Evolutionary conservation across 2,113 vertebrate genomes (phyloP), one percentile per base, ranked within the genome.

Genomic region (Hyaena hyaena): DNA sequence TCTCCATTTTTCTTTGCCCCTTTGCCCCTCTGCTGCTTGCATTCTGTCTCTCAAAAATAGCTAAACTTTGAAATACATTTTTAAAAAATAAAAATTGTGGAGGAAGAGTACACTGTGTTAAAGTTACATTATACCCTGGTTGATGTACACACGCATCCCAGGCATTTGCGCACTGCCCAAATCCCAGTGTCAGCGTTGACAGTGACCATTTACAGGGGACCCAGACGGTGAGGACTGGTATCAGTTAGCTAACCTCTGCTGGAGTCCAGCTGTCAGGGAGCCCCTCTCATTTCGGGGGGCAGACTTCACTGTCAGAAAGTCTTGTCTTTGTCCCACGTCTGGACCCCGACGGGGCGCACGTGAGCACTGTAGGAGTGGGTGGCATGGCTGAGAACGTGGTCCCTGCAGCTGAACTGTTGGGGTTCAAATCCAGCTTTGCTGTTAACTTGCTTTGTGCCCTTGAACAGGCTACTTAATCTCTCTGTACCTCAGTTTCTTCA

Each of bases 341-440:
- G 74, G 4, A 14, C 55, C 81, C 15, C 24, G 26, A 7, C 4
- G 9, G 90, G 55, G 1, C 16, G 4, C 12, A 21, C 24, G 35
- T 50, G 26, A 86, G 65, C 71, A 1, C 80, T 43, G 0, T 10
- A 0, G 81, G 74, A 58, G n/a, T 1, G 1, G 4, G 53, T n/a
- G 74, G n/a, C 4, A 0, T 4, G 1, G 24, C 10, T 23, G 21
- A 31, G 71, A 39, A 43, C 19, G 0, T 14, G n/a, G 83, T 2
- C n/a, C n/a, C 14, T 14, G 4, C 0, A 63, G 69, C 85, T 33
- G 5, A n/a, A 2, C 50, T 9, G 0, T 24, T 48, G 24, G 65
- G 12, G 11, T 6, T 79, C 90, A 12, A 3, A 9, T 9, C 53
- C 63, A 24, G 68, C 45, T 88, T 74, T 71, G 65, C 55, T 21